Conservation (phyloP, 2,113 vertebrate genomes). For the Tachysurus fulvidraco region DNA sequence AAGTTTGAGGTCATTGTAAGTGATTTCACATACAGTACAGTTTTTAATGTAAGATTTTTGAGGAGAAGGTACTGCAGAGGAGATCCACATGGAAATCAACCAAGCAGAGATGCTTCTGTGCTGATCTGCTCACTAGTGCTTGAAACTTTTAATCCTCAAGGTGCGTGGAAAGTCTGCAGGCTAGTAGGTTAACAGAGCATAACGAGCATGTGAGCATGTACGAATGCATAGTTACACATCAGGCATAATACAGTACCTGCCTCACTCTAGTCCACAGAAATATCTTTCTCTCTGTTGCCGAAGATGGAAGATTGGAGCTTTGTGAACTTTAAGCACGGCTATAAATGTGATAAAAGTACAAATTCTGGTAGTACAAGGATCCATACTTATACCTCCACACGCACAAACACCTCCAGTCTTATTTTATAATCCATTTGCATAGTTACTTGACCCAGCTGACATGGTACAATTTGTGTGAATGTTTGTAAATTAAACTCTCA, state of each 20-base stretch:
- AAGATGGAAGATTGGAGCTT: too few species aligned
- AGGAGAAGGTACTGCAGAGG: not conserved
- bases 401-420: not conserved
- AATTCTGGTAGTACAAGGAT: not conserved
- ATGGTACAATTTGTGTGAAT: not conserved
- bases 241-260: not conserved
- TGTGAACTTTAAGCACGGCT: not conserved
- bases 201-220: not conserved
- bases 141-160: constrained; percentile 6
- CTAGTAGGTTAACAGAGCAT: constrained; percentile 21
- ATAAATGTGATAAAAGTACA: not conserved
- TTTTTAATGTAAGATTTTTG: not conserved
- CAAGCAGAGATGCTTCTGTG: not conserved
- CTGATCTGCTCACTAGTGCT: constrained; percentile 1
- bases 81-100: not conserved
- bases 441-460: not conserved
- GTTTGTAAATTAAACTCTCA: not conserved
- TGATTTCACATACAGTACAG: not conserved
- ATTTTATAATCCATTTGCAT: not conserved
- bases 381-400: not conserved
- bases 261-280: not conserved
- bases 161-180: not conserved
- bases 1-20: not conserved
- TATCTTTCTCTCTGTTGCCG: not conserved
- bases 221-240: not conserved